These are phyloP conservation scores for Nymphalis urticae DNA, from an alignment of 2,888 invertebrate genomes.

Conservation along the genomic window DNA sequence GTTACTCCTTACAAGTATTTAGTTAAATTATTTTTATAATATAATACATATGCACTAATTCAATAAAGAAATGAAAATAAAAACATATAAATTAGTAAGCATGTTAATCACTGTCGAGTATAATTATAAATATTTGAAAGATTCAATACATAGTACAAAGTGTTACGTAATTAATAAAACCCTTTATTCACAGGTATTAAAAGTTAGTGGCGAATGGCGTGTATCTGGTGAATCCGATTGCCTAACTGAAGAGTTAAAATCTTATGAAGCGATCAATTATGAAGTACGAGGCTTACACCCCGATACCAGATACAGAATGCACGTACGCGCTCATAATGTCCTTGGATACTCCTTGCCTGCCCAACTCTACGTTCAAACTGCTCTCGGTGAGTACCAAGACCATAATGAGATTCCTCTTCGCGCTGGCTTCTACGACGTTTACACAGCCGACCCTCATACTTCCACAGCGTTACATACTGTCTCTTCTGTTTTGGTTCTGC, in stretches of 20 bases:
- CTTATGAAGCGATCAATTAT: slow-evolving; percentile 83
- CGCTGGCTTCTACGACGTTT: slow-evolving; percentile 78
- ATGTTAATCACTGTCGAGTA: too few relatives aligned
- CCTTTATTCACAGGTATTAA: slow-evolving; percentile 78
- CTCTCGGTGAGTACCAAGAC: slow-evolving; percentile 89
- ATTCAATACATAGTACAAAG: too few relatives aligned
- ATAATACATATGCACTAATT: too few relatives aligned
- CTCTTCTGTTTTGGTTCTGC: slow-evolving; percentile 58
- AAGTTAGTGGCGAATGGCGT: slow-evolving; percentile 86
- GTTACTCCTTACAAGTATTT: too few relatives aligned
- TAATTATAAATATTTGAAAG: too few relatives aligned
- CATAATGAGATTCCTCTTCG: slow-evolving; percentile 71
- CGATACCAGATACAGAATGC: slow-evolving; percentile 91
- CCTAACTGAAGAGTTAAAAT: slow-evolving; percentile 81
- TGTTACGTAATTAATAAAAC: too few relatives aligned
- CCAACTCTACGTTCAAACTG: slow-evolving; percentile 90
- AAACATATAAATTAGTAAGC: too few relatives aligned
- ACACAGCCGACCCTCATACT: slow-evolving; percentile 64
- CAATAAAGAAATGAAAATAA: too few relatives aligned
- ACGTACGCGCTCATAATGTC: slow-evolving; percentile 91
- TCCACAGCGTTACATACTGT: slow-evolving; percentile 59
- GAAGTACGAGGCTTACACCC: slow-evolving; percentile 87
- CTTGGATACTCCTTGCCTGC: slow-evolving; percentile 92
- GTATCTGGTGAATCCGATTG: slow-evolving; percentile 80
- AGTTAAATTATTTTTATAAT: too few relatives aligned